Percentiles rank a stretch among this genome's conserved stretches.
These are phyloP conservation scores for Crax fasciolata DNA, from an alignment of 2,797 vertebrate genomes.

Conservation along the genomic window DNA sequence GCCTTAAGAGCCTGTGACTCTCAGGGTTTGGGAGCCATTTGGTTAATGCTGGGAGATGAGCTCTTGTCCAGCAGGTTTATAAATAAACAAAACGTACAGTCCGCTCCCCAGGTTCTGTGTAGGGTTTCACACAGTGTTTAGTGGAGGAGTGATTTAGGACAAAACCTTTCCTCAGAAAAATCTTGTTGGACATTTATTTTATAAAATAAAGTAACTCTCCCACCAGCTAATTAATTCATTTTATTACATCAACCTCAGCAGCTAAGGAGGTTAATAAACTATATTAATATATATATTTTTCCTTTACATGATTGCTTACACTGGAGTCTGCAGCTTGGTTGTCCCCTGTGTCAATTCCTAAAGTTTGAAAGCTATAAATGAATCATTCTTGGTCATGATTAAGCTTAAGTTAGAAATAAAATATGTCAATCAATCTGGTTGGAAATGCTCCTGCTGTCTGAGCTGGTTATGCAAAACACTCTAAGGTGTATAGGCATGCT, in stretches of 20 bases:
- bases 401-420: constrained; percentile 85
- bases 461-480: constrained; percentile 84
- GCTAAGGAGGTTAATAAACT: constrained; percentile 42
- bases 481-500: constrained; percentile 80
- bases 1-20: neutral
- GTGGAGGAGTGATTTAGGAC: neutral
- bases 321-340: constrained; percentile 10
- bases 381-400: constrained; percentile 76
- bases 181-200: constrained; percentile 14
- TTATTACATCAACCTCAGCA: neutral
- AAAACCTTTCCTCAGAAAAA: neutral
- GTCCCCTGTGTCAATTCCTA: constrained; percentile 44
- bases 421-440: constrained; percentile 83
- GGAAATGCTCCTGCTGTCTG: constrained; percentile 82
- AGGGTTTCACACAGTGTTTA: neutral
- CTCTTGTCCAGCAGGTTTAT: neutral
- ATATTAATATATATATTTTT: constrained; percentile 51
- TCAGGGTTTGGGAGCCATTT: neutral
- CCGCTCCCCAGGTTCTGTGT: neutral
- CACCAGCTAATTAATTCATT: constrained; percentile 54
- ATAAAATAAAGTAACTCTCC: constrained; percentile 39
- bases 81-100: neutral
- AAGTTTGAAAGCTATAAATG: constrained; percentile 72
- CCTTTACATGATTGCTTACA: constrained; percentile 14
- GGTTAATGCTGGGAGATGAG: neutral